Evolutionary conservation across 2,888 invertebrate species (phyloP), one percentile per base, ranked within the genome.

Genomic region (Hirtodrosophila confusa): DNA sequence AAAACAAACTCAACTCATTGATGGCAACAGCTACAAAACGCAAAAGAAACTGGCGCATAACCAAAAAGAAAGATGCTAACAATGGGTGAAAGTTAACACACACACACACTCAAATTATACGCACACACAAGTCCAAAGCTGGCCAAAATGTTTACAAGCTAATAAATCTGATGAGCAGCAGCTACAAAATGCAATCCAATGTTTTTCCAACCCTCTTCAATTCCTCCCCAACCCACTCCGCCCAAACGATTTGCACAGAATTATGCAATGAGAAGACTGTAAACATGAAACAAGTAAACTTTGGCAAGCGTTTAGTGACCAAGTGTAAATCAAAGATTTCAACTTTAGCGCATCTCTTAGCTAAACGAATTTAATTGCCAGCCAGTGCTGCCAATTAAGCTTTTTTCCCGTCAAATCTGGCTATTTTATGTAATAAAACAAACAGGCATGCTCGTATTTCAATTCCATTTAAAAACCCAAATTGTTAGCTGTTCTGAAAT

Each of bases 31-130:
- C 17, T 17, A 17, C 17, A 50, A 43, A 35, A 35, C 24, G 54
- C 36, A 40, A 73, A 77, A 69, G 77, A 75, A 75, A 75, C 80
- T 70, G 78, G 78, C 75, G 82, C 82, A 75, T 62, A 65, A 56
- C 65, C 78, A 64, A 63, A 87, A 86, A 85, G 88, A 85, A 85
- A 85, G 80, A 87, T 84, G 88, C 84, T 86, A 87, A 87, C 84
- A 85, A 87, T 87, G 88, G 84, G 84, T 66, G 84, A 85, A 85
- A 85, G 84, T 86, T 80, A 73, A 78, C 66, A 80, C 78, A 70
- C 66, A 60, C 43, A 43, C 37, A 41, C 24, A 40, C 36, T 10
- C 9, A 37, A 9, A 4, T 3, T 23, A 33, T 40, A 27, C 27
- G 39, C 35, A 49, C 24, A 27, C 12, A 6, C 35, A 56, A 40